Evolutionary conservation across 2,888 invertebrate genomes (phyloP).

Genomic region (Cephus nigrinus): DNA sequence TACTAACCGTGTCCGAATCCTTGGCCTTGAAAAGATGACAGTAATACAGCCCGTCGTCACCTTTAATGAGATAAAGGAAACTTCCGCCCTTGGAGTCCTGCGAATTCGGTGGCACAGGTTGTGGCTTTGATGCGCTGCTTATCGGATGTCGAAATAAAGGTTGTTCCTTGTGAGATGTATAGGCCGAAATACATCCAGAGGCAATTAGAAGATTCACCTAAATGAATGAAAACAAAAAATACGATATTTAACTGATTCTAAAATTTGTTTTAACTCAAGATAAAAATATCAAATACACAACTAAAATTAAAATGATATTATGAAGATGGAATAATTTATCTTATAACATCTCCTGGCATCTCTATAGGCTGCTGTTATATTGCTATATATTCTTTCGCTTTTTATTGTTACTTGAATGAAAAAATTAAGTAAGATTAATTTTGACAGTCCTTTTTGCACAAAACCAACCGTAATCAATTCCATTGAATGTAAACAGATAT

Average conservation of each 20-base stretch:
- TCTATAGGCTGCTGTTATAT: neutral
- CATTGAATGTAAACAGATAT: neutral
- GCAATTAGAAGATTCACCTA: slow-evolving; percentile 78
- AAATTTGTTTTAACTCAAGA: neutral
- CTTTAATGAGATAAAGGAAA: slow-evolving; percentile 79
- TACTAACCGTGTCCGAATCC: slow-evolving; percentile 77
- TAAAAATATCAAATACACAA: neutral
- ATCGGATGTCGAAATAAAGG: slow-evolving; percentile 59
- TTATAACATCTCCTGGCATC: neutral
- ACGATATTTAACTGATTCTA: neutral
- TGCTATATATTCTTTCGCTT: neutral
- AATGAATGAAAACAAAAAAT: neutral
- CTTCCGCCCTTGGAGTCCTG: slow-evolving; percentile 70
- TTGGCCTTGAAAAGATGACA: slow-evolving; percentile 80
- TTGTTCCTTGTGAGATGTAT: slow-evolving; percentile 49
- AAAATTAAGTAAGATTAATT: neutral
- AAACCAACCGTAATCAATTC: neutral
- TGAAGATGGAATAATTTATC: neutral
- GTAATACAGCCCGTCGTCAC: slow-evolving; percentile 78
- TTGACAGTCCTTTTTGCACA: neutral
- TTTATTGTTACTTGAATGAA: neutral
- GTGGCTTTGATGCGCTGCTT: slow-evolving; percentile 50
- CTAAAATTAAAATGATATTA: neutral
- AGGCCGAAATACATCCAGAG: slow-evolving; percentile 69
- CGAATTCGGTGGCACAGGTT: slow-evolving; percentile 68